phyloP scores from a whole-genome alignment of 1,140 invertebrate genomes.

The Whitmania pigra region DNA sequence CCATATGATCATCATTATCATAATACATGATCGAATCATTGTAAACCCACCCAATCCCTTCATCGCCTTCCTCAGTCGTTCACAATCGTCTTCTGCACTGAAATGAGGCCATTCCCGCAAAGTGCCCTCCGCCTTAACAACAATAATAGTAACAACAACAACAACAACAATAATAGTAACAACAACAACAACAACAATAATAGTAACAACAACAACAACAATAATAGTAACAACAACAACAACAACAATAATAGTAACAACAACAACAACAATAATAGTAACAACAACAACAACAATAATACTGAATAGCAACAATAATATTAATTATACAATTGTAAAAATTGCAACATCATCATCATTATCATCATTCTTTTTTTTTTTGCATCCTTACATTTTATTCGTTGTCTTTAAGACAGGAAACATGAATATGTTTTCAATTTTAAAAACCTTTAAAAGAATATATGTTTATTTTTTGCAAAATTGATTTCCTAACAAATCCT shows the following conservation, averaged over 20 bases:
- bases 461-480: too few relatives aligned
- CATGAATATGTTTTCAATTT: background rate
- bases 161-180: background rate
- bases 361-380: too few relatives aligned
- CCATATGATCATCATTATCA: too few relatives aligned
- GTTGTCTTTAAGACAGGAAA: background rate
- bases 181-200: background rate
- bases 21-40: too few relatives aligned
- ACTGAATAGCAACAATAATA: too few relatives aligned
- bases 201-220: background rate
- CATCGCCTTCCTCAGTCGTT: conserved; percentile 26
- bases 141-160: conserved; percentile 4
- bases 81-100: conserved; percentile 26
- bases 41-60: conserved; percentile 25
- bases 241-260: too few relatives aligned
- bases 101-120: conserved; percentile 27
- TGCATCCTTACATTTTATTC: background rate
- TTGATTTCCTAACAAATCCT: too few relatives aligned
- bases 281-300: too few relatives aligned
- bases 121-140: conserved; percentile 27
- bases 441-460: background rate
- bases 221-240: too few relatives aligned
- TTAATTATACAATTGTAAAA: too few relatives aligned
- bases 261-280: too few relatives aligned
- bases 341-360: too few relatives aligned